Percentiles rank a stretch among this genome's conserved stretches.
phyloP scores from a whole-genome alignment of 2,113 vertebrate genomes.

The Ornithorhynchus anatinus region DNA sequence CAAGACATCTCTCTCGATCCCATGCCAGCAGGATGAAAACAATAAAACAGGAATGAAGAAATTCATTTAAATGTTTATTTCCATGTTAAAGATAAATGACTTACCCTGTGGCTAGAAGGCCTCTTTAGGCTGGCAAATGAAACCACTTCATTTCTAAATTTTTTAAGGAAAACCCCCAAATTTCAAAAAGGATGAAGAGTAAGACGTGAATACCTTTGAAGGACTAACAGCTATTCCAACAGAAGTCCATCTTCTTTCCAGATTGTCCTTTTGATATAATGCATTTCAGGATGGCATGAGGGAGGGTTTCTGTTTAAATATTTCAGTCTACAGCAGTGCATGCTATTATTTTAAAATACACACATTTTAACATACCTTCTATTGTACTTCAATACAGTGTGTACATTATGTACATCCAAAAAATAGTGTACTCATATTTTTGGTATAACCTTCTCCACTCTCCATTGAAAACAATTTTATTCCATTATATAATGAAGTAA shows the following conservation, averaged over 20 bases:
- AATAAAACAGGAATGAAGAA: background rate
- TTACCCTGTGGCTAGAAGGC: constrained; percentile 63
- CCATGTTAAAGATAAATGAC: constrained; percentile 54
- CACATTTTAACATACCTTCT: constrained; percentile 49
- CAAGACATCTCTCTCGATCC: too few species aligned
- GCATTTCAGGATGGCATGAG: constrained; percentile 41
- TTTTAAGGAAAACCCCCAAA: constrained; percentile 25
- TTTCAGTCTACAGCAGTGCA: constrained; percentile 26
- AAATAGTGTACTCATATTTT: constrained; percentile 45
- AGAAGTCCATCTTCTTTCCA: constrained; percentile 34
- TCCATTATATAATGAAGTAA: background rate
- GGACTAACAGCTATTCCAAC: constrained; percentile 52
- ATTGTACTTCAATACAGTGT: constrained; percentile 50
- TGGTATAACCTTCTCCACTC: background rate
- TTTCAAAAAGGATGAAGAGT: constrained; percentile 48
- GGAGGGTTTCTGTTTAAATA: constrained; percentile 46
- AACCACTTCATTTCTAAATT: constrained; percentile 62
- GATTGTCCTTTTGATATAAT: constrained; percentile 46
- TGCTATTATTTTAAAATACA: constrained; percentile 41
- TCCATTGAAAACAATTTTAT: background rate
- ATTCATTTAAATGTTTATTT: constrained; percentile 64
- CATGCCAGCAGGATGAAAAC: too few species aligned
- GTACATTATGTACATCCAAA: constrained; percentile 55
- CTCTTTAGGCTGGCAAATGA: constrained; percentile 52
- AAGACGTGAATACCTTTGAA: constrained; percentile 49